These are phyloP conservation scores for Neopipo cinnamomea DNA, from an alignment of 2,113 vertebrate genomes.

Conservation along the genomic window DNA sequence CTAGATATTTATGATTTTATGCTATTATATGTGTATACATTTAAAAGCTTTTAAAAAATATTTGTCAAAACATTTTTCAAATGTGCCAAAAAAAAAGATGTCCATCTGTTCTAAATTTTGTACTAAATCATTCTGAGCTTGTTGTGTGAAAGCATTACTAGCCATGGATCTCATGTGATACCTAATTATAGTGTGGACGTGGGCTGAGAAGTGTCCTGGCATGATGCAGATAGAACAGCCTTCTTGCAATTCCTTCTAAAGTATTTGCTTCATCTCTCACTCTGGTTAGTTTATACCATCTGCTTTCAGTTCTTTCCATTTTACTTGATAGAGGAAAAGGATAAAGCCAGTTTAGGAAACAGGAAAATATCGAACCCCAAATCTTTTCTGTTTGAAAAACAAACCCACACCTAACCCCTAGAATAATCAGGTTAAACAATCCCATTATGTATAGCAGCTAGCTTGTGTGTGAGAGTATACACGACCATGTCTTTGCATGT, in stretches of 20 bases:
- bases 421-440: not conserved
- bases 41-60: slow-evolving; percentile 8
- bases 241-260: not conserved
- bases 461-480: not conserved
- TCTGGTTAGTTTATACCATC: not conserved
- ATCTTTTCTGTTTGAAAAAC: not conserved
- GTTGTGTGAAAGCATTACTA: not conserved
- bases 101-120: not conserved
- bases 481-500: too few species aligned
- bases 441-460: not conserved
- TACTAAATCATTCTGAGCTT: not conserved
- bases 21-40: not conserved
- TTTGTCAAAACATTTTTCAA: slow-evolving; percentile 29
- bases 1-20: not conserved
- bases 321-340: not conserved
- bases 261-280: not conserved
- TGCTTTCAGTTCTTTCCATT: not conserved
- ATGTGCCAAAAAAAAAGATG: slow-evolving; percentile 9
- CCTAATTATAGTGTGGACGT: slow-evolving; percentile 17
- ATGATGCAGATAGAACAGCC: not conserved
- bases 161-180: not conserved
- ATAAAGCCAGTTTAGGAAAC: not conserved
- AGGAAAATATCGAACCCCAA: not conserved
- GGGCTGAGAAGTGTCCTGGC: slow-evolving; percentile 10
- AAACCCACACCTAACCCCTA: not conserved